Percentiles rank a stretch among this genome's conserved stretches.
Evolutionary conservation across 2,797 vertebrate species (phyloP).

Genomic region (Malacoraja senta): DNA sequence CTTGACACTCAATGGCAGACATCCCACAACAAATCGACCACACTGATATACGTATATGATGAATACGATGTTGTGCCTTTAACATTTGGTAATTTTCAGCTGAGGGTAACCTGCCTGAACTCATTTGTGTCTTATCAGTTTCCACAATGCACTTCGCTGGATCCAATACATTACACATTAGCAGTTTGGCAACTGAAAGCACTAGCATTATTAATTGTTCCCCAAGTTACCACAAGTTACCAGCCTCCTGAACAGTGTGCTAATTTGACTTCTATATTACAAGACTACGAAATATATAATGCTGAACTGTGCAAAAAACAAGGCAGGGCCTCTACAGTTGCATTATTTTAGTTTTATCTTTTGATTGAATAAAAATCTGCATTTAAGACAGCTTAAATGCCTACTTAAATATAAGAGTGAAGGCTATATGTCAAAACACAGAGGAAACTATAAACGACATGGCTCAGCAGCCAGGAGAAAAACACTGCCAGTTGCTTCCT

Average conservation of each 20-base stretch:
- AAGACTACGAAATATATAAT: background rate
- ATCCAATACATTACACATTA: background rate
- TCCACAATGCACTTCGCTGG: background rate
- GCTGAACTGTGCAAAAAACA: background rate
- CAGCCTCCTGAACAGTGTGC: background rate
- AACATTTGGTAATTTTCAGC: background rate
- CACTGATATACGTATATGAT: background rate
- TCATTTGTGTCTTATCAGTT: background rate
- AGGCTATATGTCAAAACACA: background rate
- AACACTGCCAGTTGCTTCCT: background rate
- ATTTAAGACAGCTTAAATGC: background rate
- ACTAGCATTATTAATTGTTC: background rate
- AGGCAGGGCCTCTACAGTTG: background rate
- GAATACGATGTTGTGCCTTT: background rate
- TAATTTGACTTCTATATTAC: background rate
- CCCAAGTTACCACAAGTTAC: no score
- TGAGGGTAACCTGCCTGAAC: background rate
- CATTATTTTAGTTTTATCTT: background rate
- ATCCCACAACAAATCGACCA: background rate
- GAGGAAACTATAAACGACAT: background rate
- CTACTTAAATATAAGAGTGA: background rate
- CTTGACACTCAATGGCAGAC: background rate
- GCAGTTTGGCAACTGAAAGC: background rate
- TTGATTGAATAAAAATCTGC: constrained; percentile 9
- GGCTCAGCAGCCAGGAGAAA: background rate